These are phyloP conservation scores for Epiblema foenella DNA, from an alignment of 2,888 invertebrate genomes.

Conservation along the genomic window DNA sequence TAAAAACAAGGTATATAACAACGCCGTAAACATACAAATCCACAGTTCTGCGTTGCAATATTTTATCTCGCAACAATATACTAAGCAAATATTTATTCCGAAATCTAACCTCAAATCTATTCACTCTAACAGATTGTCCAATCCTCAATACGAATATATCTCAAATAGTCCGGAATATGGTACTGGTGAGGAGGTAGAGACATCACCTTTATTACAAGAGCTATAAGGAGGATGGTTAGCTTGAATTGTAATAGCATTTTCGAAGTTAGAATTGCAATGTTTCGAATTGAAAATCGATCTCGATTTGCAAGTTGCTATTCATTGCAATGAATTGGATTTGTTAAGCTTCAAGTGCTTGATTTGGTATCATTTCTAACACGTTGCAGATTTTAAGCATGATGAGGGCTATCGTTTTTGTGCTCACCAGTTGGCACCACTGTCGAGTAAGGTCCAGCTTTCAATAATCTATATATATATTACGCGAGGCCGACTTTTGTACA, in stretches of 20 bases:
- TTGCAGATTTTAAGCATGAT: not conserved
- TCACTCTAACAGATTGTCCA: constrained; percentile 24
- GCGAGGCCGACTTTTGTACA: too few species aligned
- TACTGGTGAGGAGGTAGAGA: not conserved
- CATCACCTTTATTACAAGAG: constrained; percentile 10
- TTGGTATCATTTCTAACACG: not conserved
- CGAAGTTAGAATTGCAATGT: constrained; percentile 18
- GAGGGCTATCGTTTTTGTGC: too few species aligned
- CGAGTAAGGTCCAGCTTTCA: too few species aligned
- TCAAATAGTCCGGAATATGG: constrained; percentile 5
- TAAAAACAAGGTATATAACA: too few species aligned
- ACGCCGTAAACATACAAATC: too few species aligned
- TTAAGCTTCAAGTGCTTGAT: not conserved
- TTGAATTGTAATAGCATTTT: not conserved
- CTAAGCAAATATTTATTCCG: too few species aligned
- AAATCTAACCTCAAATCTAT: too few species aligned
- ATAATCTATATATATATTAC: too few species aligned
- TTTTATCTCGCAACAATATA: too few species aligned
- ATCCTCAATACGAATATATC: constrained; percentile 24
- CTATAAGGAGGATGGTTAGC: not conserved
- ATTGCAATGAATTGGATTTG: constrained; percentile 25
- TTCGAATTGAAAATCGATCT: constrained; percentile 37
- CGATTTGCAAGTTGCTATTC: constrained; percentile 20
- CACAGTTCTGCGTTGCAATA: too few species aligned
- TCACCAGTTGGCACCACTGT: too few species aligned